Conservation (phyloP, 2,888 invertebrate species). For the Diadegma fenestrale region DNA sequence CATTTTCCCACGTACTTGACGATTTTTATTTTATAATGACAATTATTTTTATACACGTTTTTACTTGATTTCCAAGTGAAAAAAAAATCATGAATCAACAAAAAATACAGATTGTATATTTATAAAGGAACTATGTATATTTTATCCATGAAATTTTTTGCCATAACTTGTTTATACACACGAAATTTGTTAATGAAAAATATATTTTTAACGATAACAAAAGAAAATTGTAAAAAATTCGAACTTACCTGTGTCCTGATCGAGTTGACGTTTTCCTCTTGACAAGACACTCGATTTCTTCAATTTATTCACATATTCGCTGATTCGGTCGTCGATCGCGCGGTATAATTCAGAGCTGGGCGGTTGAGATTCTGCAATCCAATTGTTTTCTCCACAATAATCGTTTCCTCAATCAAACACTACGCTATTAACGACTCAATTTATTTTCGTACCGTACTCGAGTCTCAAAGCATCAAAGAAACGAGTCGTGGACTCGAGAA, state of each 20-base stretch:
- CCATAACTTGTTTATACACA: background rate
- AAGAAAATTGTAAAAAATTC: background rate
- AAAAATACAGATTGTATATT: background rate
- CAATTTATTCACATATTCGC: slow-evolving; percentile 59
- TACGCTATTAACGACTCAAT: background rate
- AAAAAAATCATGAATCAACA: background rate
- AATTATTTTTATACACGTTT: background rate
- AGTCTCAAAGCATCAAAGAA: slow-evolving; percentile 72
- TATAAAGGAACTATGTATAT: background rate
- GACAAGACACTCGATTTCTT: slow-evolving; percentile 51
- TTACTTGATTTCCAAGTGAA: background rate
- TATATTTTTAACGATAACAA: background rate
- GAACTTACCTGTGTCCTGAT: slow-evolving; percentile 56
- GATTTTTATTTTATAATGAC: background rate
- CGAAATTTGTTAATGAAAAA: background rate
- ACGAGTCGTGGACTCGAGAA: slow-evolving; percentile 65
- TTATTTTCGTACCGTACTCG: slow-evolving; percentile 71
- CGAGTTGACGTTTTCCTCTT: slow-evolving; percentile 66
- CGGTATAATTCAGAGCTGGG: slow-evolving; percentile 43
- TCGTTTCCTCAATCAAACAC: background rate
- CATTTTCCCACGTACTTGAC: background rate
- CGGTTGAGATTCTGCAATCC: slow-evolving; percentile 57
- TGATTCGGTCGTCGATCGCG: slow-evolving; percentile 68
- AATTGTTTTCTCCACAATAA: background rate
- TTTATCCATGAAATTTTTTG: background rate